These are phyloP conservation scores for Eospalax fontanierii DNA, from an alignment of 2,797 vertebrate genomes.

Conservation along the genomic window DNA sequence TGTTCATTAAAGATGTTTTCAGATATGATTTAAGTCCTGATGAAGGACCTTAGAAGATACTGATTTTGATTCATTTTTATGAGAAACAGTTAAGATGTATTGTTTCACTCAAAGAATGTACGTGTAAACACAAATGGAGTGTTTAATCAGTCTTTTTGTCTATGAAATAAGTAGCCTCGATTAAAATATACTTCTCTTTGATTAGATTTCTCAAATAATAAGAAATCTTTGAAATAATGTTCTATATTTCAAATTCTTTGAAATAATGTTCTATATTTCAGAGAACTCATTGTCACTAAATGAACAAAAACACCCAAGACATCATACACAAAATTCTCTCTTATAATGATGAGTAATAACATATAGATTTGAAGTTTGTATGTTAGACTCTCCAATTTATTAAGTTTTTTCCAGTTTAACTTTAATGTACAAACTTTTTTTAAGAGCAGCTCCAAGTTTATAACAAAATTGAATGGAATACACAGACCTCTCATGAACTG, in stretches of 20 bases:
- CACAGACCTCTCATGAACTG: not conserved
- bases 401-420: not conserved
- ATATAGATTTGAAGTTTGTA: not conserved
- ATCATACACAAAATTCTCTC: not conserved
- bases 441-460: not conserved
- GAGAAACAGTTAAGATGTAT: not conserved
- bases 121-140: not conserved
- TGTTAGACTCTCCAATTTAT: too few relatives aligned
- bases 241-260: too few relatives aligned
- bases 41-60: not conserved
- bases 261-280: not conserved
- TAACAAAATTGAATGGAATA: not conserved
- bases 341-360: not conserved
- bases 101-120: not conserved
- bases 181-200: not conserved
- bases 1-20: not conserved
- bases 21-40: not conserved
- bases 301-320: not conserved
- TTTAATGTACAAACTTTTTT: not conserved
- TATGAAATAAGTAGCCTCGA: not conserved
- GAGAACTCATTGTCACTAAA: not conserved
- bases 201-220: not conserved
- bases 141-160: not conserved
- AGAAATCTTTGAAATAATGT: too few relatives aligned
- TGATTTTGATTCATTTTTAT: constrained; percentile 15